phyloP scores from a whole-genome alignment of 2,888 invertebrate genomes.

The Sinodicranocentrus sp. region DNA sequence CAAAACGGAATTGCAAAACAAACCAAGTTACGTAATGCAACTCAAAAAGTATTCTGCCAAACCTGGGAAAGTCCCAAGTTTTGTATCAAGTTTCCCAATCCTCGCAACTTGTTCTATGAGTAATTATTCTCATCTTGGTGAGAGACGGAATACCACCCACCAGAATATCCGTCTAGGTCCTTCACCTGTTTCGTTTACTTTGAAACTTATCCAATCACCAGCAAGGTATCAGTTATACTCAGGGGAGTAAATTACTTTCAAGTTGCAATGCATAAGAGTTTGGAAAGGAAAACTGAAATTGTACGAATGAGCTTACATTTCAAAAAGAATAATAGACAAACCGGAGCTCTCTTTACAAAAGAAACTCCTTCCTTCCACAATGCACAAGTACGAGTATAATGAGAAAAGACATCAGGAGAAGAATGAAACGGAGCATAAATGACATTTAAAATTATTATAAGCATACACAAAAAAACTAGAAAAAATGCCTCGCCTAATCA shows the following conservation, averaged over 20 bases:
- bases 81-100: no score
- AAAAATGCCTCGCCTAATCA: conserved; percentile 11
- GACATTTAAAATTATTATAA: conserved; percentile 24
- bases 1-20: no score
- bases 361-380: neutral
- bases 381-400: conserved; percentile 10
- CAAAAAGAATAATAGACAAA: conserved; percentile 38
- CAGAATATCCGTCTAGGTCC: no score
- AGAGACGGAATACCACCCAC: no score
- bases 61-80: no score
- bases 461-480: neutral
- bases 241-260: neutral
- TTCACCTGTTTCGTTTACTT: conserved; percentile 48
- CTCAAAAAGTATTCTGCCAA: no score
- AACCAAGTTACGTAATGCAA: no score
- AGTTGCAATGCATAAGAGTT: neutral
- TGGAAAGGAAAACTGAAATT: conserved; percentile 33
- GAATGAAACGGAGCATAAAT: conserved; percentile 43
- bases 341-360: neutral
- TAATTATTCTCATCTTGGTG: no score
- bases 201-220: conserved; percentile 19
- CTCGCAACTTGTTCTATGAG: no score
- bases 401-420: conserved; percentile 2
- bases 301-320: conserved; percentile 43
- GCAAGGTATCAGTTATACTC: neutral